These are phyloP conservation scores for Stegana nigrithorax DNA, from an alignment of 2,888 invertebrate species.

Conservation along the genomic window DNA sequence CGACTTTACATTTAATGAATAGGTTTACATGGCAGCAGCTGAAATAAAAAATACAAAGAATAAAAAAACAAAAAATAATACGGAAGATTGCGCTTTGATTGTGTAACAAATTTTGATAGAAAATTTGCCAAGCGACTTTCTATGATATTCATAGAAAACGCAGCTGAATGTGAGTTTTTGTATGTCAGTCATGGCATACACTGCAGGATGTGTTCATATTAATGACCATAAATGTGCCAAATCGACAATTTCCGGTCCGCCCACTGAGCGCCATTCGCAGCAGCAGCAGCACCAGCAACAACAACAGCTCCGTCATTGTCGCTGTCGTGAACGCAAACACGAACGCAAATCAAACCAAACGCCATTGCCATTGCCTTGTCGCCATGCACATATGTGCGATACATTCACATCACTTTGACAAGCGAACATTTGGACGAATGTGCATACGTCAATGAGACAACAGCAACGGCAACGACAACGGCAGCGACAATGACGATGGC, in stretches of 20 bases:
- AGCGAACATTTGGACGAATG: background rate
- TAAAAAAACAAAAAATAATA: background rate
- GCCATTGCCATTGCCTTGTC: background rate
- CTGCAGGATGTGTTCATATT: constrained; percentile 67
- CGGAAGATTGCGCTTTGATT: background rate
- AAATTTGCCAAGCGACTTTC: background rate
- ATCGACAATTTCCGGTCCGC: constrained; percentile 62
- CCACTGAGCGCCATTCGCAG: constrained; percentile 43
- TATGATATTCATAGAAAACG: background rate
- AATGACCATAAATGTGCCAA: constrained; percentile 62
- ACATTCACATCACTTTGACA: background rate
- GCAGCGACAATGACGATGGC: background rate
- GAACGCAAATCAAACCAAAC: background rate
- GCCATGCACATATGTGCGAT: too few relatives aligned
- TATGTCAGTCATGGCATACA: background rate
- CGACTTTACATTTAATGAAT: background rate
- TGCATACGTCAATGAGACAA: constrained; percentile 11
- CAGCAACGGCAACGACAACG: background rate
- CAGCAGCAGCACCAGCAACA: background rate
- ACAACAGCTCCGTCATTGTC: background rate
- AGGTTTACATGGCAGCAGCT: background rate
- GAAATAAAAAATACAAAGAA: background rate
- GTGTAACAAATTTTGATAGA: background rate
- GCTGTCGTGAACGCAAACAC: background rate
- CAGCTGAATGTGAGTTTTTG: background rate